A percentile compares a stretch with the other conserved stretches of the same genome.
Conservation (phyloP, 2,797 vertebrate species). For the Uromys caudimaculatus region DNA sequence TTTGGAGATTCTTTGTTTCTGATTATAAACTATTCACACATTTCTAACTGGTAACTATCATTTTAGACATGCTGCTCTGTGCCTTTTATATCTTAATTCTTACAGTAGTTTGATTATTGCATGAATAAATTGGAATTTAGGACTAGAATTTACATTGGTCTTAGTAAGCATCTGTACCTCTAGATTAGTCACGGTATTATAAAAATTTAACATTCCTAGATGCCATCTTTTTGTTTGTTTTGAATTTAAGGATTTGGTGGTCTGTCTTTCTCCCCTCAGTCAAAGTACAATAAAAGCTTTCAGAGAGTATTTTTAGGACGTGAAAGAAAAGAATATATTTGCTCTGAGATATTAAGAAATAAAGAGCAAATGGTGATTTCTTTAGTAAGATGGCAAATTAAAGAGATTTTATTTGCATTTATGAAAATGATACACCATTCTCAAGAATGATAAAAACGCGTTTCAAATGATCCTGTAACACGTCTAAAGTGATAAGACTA, state of each 20-base stretch:
- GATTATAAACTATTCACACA: constrained; percentile 36
- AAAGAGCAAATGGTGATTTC: constrained; percentile 29
- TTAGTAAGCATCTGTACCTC: background rate
- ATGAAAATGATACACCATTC: constrained; percentile 18
- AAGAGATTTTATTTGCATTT: background rate
- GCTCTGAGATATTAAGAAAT: constrained; percentile 42
- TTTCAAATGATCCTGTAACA: background rate
- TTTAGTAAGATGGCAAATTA: constrained; percentile 4
- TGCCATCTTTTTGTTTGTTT: background rate
- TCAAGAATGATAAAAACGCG: background rate
- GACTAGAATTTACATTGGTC: background rate
- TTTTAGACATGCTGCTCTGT: constrained; percentile 16
- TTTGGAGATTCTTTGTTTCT: constrained; percentile 5
- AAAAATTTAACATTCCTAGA: background rate
- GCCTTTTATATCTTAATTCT: constrained; percentile 28
- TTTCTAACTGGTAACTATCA: background rate
- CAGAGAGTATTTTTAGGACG: background rate
- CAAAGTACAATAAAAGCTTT: constrained; percentile 9
- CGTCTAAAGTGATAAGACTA: background rate
- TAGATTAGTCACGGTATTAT: constrained; percentile 7
- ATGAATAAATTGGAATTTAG: constrained; percentile 6
- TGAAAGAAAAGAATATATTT: background rate
- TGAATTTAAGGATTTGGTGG: background rate
- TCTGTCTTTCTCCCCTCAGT: background rate
- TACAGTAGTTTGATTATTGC: background rate